These are phyloP conservation scores for Excalfactoria chinensis DNA, from an alignment of 2,113 vertebrate species.

Conservation along the genomic window DNA sequence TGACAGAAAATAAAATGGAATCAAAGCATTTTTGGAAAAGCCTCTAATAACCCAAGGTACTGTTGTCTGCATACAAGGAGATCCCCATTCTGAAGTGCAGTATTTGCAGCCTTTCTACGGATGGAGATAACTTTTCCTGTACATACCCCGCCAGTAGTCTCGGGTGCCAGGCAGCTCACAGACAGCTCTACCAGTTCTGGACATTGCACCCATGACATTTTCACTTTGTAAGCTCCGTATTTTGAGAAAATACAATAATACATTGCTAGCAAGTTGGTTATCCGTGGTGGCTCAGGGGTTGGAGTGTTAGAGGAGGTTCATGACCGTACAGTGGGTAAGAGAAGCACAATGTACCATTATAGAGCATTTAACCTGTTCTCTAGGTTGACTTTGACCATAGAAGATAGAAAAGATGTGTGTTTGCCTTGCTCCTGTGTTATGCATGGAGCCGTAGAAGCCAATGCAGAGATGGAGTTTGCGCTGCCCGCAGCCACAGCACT, in stretches of 20 bases:
- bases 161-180: neutral
- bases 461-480: rapidly evolving
- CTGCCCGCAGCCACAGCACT: rapidly evolving
- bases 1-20: neutral
- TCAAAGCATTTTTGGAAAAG: neutral
- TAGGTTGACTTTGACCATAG: neutral
- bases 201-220: neutral
- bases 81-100: neutral
- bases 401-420: neutral
- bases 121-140: neutral
- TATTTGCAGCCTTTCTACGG: neutral
- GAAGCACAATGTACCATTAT: neutral
- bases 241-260: neutral
- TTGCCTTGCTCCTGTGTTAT: neutral
- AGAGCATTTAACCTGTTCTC: neutral
- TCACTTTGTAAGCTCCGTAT: neutral
- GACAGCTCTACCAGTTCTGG: neutral
- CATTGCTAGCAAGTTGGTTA: neutral
- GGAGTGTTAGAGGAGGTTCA: neutral
- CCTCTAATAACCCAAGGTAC: neutral
- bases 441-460: neutral
- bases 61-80: neutral
- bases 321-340: neutral
- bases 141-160: neutral
- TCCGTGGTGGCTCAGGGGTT: neutral